Evolutionary conservation across 2,888 invertebrate genomes (phyloP), one percentile per base, ranked within the genome.

Genomic region (Drosophila stalkeri): DNA sequence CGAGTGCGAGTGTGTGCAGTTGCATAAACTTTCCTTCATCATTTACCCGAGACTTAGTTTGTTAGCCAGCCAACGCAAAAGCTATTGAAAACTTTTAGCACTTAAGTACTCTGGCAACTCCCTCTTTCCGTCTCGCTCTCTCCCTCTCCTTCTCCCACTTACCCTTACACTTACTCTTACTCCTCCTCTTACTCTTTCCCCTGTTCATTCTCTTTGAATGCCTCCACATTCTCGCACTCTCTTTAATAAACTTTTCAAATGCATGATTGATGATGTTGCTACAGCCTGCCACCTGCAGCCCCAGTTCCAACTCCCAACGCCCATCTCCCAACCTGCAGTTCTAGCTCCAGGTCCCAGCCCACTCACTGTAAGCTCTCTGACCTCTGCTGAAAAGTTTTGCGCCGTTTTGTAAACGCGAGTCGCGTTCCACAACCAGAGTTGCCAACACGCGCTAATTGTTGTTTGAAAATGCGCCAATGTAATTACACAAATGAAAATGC

Each of bases 181-280:
- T 27, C 3, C 5, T 27, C 27, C 37, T n/a, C 47, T 18, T 18
- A 14, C 66, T 66, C 64, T 54, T 64, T 47, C 62, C 49, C 2
- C n/a, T 27, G 23, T 33, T 55, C 64, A 43, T 4, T 23, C 33
- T 20, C 43, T 55, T n/a, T 8, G 7, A 39, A 49, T 49, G 49
- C 3, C 47, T 23, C 9, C 56, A 23, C 37, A 35, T 23, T 47
- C 27, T 51, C 60, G 41, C 39, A n/a, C 44, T 31, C 76, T 59
- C 77, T 80, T 80, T 80, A 82, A 84, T 86, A 84, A 86, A 86
- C 79, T 85, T 85, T 85, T 82, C 82, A 84, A 85, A 84, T 85
- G 79, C 79, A 85, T 85, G 85, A 85, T 85, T 85, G 86, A 85
- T 86, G 86, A 82, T 84, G 82, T 84, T 77, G 73, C 84, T 59